Evolutionary conservation across 2,113 vertebrate genomes (phyloP), one percentile per base, ranked within the genome.

Genomic region (Prionailurus bengalensis): DNA sequence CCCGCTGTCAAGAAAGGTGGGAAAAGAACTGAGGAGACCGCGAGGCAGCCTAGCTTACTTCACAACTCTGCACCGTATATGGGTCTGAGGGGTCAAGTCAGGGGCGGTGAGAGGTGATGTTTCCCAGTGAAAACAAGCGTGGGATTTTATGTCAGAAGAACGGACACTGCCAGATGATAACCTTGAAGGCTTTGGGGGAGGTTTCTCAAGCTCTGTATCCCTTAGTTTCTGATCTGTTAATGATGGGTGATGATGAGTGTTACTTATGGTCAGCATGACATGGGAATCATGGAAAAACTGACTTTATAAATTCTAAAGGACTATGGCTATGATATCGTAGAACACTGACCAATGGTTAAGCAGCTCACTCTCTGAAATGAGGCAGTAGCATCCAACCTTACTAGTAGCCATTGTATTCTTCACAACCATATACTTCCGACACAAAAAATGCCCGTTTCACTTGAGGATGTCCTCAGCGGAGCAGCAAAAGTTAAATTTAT

Each of bases 41-140:
- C 0, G 15, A 10, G 55, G 11, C 3, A 7, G 11, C 31, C 36
- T 51, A 1, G 0, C n/a, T 93, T 12, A 7, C 73, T n/a, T 91
- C 70, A 9, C 15, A 27, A 1, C 4, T 13, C 61, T 63, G 51
- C 1, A 29, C 21, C 0, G 0, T n/a, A 17, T 42, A 1, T 45
- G n/a, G 42, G 65, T 63, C 36, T 66, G 36, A 8, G 29, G 63
- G 9, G 23, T 39, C 6, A 6, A 19, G 42, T 21, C 33, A 39
- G 17, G 4, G 36, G 55, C 51, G 78, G 14, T 25, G n/a, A 66
- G n/a, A 36, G 31, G 29, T 53, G 27, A 6, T 48, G 53, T 71
- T 89, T 68, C 21, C 13, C 73, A 42, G 17, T 5, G 51, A 80
- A 65, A 29, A 58, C 25, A n/a, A n/a, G 15, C 0, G 0, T 23